Base-by-base conservation (phyloP, 2,113 vertebrate genomes). In the Tinamus guttatus region DNA sequence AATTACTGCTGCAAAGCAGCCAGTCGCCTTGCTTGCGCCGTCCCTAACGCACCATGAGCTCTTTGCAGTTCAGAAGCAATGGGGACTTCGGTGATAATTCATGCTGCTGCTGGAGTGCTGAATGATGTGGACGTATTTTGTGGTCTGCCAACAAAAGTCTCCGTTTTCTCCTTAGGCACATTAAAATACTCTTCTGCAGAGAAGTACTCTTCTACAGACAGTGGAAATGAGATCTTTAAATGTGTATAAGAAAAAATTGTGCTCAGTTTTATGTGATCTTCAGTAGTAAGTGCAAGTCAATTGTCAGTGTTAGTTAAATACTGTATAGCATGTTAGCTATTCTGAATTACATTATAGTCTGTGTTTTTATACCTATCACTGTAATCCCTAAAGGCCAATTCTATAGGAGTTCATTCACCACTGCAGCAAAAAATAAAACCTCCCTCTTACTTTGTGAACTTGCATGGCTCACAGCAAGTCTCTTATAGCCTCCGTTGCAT, bases 371-470 rank as follows among this genome's bases (percentile, higher is more conserved):
- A 62, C 56, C 49, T 30, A 1, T 34, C 21, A 5, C 36, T 32
- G 54, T 40, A 28, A 34, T 65, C 20, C 20, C 28, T 22, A 27
- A 7, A 22, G 30, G 51, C 51, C 24, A 30, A 9, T 49, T 38
- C 41, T 19, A 7, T 8, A 7, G 2, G 27, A 40, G 7, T 7
- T 38, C 0, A 1, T 30, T 63, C 38, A 4, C 7, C 3, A 0
- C 32, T 6, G 6, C 3, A 34, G 20, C 36, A 40, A 59, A 38
- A 43, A 22, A 3, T 22, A 12, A 40, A 40, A 22, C 10, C 10
- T 28, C 17, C 41, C 40, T 2, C 0, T 25, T 40, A 65, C 13
- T 43, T 40, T 0, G 0, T 36, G 45, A n/a, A 6, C 27, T 28
- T 67, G 38, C 64, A 43, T 43, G 11, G 16, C 7, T 34, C n/a